Percentiles rank a stretch among this genome's conserved stretches.
Conservation (phyloP, 2,797 vertebrate species). For the Myotis daubentonii region DNA sequence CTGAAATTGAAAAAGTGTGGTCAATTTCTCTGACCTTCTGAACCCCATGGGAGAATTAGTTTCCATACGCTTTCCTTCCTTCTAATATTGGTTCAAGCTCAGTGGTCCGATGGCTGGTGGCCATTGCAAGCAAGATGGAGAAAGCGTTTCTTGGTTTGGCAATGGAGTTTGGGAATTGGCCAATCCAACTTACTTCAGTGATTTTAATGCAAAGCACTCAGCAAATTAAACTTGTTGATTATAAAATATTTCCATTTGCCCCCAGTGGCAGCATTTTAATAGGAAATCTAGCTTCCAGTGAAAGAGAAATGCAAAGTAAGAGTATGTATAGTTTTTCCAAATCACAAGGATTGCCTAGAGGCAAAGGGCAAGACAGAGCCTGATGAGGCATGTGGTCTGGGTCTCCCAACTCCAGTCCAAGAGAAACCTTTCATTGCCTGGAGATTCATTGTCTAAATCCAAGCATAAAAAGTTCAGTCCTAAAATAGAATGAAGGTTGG, state of each 20-base stretch:
- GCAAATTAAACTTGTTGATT: conserved; percentile 70
- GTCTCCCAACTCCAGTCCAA: neutral
- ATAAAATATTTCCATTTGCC: conserved; percentile 74
- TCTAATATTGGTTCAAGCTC: conserved; percentile 15
- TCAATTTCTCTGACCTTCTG: conserved; percentile 27
- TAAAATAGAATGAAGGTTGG: neutral
- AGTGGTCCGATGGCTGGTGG: conserved; percentile 7
- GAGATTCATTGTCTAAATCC: neutral
- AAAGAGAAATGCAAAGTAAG: conserved; percentile 44
- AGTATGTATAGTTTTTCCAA: neutral
- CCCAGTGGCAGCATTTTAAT: conserved; percentile 45
- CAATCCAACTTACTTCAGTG: conserved; percentile 57
- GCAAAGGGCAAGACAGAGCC: neutral
- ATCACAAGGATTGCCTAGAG: neutral
- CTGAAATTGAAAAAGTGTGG: conserved; percentile 26
- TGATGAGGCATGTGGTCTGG: neutral
- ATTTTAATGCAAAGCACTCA: conserved; percentile 71
- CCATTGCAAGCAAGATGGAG: conserved; percentile 54
- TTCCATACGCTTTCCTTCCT: conserved; percentile 11
- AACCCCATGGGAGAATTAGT: neutral
- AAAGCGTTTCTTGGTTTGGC: conserved; percentile 67
- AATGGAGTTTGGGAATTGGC: conserved; percentile 41
- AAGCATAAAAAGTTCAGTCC: neutral
- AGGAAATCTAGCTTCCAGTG: conserved; percentile 62
- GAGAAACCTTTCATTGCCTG: neutral